Conservation (phyloP, 2,113 vertebrate genomes). For the Miniopterus natalensis region DNA sequence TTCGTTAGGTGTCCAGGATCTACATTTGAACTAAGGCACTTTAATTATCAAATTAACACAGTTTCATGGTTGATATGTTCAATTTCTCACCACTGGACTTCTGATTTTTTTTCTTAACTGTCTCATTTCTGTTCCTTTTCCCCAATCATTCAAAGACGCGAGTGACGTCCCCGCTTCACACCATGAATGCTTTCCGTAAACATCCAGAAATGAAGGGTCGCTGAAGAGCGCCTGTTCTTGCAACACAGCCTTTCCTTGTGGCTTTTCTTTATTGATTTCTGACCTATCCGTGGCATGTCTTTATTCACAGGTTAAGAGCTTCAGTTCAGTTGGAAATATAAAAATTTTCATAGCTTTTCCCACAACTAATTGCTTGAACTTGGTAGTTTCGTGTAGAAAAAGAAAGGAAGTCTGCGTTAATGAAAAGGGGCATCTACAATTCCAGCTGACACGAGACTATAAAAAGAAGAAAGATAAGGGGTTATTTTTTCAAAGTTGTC, state of each 20-base stretch:
- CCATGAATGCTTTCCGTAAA: slow-evolving; percentile 75
- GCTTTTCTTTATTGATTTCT: slow-evolving; percentile 34
- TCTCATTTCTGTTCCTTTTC: slow-evolving; percentile 79
- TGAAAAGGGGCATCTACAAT: background rate
- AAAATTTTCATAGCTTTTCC: slow-evolving; percentile 31
- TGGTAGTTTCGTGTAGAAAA: background rate
- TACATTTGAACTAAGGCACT: slow-evolving; percentile 80
- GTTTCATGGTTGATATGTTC: slow-evolving; percentile 86
- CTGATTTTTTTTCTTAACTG: slow-evolving; percentile 72
- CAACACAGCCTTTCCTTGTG: slow-evolving; percentile 45
- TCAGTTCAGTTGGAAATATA: slow-evolving; percentile 37
- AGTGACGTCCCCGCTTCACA: slow-evolving; percentile 73
- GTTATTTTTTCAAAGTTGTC: slow-evolving; percentile 46
- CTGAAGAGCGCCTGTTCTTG: background rate
- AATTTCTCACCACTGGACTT: slow-evolving; percentile 83
- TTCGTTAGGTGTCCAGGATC: slow-evolving; percentile 67
- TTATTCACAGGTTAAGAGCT: slow-evolving; percentile 60
- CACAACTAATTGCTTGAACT: slow-evolving; percentile 55
- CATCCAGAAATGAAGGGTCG: slow-evolving; percentile 77
- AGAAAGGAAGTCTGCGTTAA: slow-evolving; percentile 15
- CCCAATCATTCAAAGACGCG: slow-evolving; percentile 55
- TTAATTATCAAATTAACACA: slow-evolving; percentile 88
- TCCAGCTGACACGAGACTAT: background rate
- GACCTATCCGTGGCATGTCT: slow-evolving; percentile 12
- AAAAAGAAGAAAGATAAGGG: background rate